Conservation (phyloP, 2,888 invertebrate genomes). For the Caenorhabditis doughertyi region DNA sequence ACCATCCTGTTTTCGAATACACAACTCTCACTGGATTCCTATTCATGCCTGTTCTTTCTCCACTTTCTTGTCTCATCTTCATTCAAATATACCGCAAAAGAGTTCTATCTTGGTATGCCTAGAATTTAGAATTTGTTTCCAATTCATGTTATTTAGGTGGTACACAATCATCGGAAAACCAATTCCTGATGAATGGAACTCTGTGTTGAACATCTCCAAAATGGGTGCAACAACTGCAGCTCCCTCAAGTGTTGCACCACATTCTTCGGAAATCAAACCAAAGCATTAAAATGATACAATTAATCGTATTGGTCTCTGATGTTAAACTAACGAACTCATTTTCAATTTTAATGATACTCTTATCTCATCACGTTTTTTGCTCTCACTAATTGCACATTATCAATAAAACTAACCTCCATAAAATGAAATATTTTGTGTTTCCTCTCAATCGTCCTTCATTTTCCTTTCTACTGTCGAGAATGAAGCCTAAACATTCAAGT, state of each 20-base stretch:
- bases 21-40: slow-evolving; percentile 50
- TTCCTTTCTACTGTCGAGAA: not conserved
- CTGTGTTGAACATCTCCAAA: slow-evolving; percentile 25
- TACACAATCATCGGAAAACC: slow-evolving; percentile 43
- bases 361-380: slow-evolving; percentile 23
- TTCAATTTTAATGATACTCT: too few relatives aligned
- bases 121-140: not conserved
- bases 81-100: slow-evolving; percentile 44
- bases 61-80: slow-evolving; percentile 43
- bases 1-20: slow-evolving; percentile 52
- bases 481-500: slow-evolving; percentile 2
- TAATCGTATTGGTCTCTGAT: not conserved
- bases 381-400: not conserved
- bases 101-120: slow-evolving; percentile 34
- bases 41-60: slow-evolving; percentile 59
- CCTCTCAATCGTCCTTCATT: too few relatives aligned
- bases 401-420: slow-evolving; percentile 13
- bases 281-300: slow-evolving; percentile 30
- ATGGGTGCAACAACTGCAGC: slow-evolving; percentile 15
- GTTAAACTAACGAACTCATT: not conserved
- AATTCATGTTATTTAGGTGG: slow-evolving; percentile 28
- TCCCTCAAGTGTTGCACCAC: not conserved
- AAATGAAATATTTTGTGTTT: not conserved
- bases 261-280: slow-evolving; percentile 24
- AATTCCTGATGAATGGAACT: slow-evolving; percentile 43